A percentile compares a stretch with the other conserved stretches of the same genome.
Conservation (phyloP, 2,797 vertebrate genomes). For the Hydrophis major region DNA sequence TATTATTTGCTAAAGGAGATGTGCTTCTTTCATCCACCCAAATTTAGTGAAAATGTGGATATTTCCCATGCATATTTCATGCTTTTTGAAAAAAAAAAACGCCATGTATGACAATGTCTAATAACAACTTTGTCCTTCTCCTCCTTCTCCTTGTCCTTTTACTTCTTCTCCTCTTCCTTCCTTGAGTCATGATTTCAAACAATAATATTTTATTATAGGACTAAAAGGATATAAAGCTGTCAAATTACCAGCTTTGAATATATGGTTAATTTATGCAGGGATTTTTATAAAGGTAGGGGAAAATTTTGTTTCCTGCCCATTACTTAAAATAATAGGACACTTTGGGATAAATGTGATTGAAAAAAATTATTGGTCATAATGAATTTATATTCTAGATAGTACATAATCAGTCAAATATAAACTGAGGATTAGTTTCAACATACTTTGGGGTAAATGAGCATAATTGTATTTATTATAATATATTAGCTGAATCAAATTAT, state of each 20-base stretch:
- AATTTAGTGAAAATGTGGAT: not conserved
- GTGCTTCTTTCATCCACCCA: no score
- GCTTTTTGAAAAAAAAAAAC: not conserved
- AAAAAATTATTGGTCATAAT: not conserved
- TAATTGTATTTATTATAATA: not conserved
- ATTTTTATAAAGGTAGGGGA: not conserved
- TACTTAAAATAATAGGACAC: not conserved
- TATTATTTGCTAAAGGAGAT: not conserved
- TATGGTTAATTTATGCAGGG: not conserved
- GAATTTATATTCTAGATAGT: not conserved
- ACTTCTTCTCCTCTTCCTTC: not conserved
- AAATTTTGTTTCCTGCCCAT: not conserved
- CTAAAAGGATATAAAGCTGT: not conserved
- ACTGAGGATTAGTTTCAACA: not conserved
- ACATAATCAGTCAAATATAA: not conserved
- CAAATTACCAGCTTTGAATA: not conserved
- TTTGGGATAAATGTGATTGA: slow-evolving; percentile 23
- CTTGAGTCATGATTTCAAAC: not conserved
- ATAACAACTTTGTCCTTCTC: not conserved
- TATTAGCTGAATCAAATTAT: not conserved
- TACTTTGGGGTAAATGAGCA: not conserved
- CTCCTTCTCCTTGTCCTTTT: not conserved
- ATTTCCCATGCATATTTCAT: not conserved
- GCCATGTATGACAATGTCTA: not conserved
- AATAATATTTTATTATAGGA: not conserved